Base-by-base conservation (phyloP, 2,113 vertebrate species). In the Xenopus laevis region DNA sequence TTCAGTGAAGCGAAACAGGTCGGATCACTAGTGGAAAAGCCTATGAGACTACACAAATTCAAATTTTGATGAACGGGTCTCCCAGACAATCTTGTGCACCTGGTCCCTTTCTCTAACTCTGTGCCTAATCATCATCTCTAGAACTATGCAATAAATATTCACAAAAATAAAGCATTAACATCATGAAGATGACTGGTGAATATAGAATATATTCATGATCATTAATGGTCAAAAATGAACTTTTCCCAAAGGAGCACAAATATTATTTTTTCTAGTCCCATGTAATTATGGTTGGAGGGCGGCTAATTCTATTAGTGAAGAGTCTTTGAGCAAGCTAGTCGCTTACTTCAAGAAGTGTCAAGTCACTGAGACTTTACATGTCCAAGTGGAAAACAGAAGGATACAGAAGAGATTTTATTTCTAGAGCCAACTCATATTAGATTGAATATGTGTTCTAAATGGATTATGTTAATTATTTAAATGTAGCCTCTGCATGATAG, bases 221-320 rank as follows among this genome's bases (percentile, higher is more conserved):
- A 65, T 20, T 65, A 16, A 40, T 46, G 15, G 16, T 65, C 44
- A 4, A 1, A 20, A 20, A 17, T 46, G 47, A 33, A 18, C 11
- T 13, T 65, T 65, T 13, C 63, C 40, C 27, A 20, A 65, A n/a
- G 63, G 11, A 46, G n/a, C 44, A 40, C n/a, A 46, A 20, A 46
- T 18, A 65, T n/a, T 47, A 20, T 65, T 65, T 27, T 65, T 44
- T 65, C 63, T 65, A 47, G 33, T 20, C 13, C 63, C n/a, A 65
- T 46, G 17, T 65, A 47, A 65, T 65, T 46, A 45, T 65, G 63
- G 8, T 65, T 65, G 10, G 63, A 18, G 2, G 10, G 63, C 5
- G 2, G 11, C 15, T 50, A 27, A 27, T 4, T 27, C 23, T 27
- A 21, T 16, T 47, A 33, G n/a, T 46, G 40, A 40, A 17, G 10